Base-by-base conservation (phyloP, 2,797 vertebrate species). In the Galago senegalensis region DNA sequence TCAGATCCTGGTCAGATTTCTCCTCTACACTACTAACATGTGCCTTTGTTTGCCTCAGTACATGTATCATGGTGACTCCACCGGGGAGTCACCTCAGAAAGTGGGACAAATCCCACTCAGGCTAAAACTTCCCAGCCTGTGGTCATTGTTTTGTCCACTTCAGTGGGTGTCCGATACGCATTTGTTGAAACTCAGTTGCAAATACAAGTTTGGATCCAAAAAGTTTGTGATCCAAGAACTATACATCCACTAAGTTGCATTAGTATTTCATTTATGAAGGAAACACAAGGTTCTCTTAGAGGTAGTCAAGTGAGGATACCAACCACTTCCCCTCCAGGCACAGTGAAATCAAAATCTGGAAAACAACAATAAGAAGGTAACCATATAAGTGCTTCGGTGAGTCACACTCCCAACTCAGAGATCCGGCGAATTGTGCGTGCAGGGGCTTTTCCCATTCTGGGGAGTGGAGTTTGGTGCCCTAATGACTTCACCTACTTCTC, bases 221-320 rank as follows among this genome's bases (percentile, higher is more conserved):
- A 89, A 37, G 5, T n/a, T 0, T 79, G 49, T 25, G 34, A 81
- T n/a, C 69, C 53, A 18, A 37, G 67, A n/a, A 13, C 5, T 46
- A 37, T 9, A 40, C 11, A 89, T 12, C 17, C 43, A 86, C 23
- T 31, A 65, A 20, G 56, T 2, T 85, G 29, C 29, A 40, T 20
- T 40, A 49, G 49, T 17, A 46, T 40, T 73, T 92, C 49, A 56
- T 1, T 2, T 3, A 34, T 27, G 53, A 87, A 93, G 80, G 67
- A 94, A 91, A 83, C 3, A 87, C 81, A 49, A 94, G 53, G 17
- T 56, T 80, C 75, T 79, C 37, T 25, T 46, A 46, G 31, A 75
- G n/a, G n/a, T 58, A 17, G 5, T 27, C n/a, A 73, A 67, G 76
- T 56, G 37, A 94, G 75, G 82, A 37, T 16, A 60, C 2, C 56